Base-by-base conservation (phyloP, 2,113 vertebrate species). In the Gymnobelideus leadbeateri region DNA sequence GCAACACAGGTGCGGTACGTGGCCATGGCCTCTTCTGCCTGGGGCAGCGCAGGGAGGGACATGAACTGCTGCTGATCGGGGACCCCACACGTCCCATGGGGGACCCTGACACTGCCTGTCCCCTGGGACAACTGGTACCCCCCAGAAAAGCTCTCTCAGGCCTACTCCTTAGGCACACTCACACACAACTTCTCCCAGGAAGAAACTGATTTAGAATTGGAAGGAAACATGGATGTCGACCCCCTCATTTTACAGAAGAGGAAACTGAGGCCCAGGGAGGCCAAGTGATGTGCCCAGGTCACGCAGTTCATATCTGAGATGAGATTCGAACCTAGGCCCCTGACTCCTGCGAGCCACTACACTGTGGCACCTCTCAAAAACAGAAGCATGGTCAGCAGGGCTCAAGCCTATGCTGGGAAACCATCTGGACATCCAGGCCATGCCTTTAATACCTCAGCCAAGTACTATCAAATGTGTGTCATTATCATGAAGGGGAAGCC, bases 11-110 rank as follows among this genome's bases (percentile, higher is more conserved):
- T 99, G 47, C 99, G 98, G 37, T 99, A 99, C 0, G 99, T 99
- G 92, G 99, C 99, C 99, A 99, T 99, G 0, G 99, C 99, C 96
- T 99, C 99, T 0, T 99, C 99, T 0, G 99, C 99, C 99, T 99
- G 98, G 0, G 26, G 19, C 0, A 14, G 53, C 0, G 47, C 0
- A 0, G 14, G 28, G 37, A 8, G 43, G 46, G 7, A 1, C 9
- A 0, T 10, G 5, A 0, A 43, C 46, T 47, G 1, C 26, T 47
- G 91, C 51, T 68, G 91, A 4, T 52, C 50, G 0, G 12, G 7
- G 91, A 49, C 3, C 12, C 37, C 28, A 31, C 68, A 43, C 16
- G 8, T 90, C 47, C 52, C 28, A 9, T 5, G 6, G 68, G 53
- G 8, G 16, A 23, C 89, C 23, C 55, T 28, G 55, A 57, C 25